Evolutionary conservation across 2,888 invertebrate species (phyloP), one percentile per base, ranked within the genome.

Genomic region (Pediacus dermestoides): DNA sequence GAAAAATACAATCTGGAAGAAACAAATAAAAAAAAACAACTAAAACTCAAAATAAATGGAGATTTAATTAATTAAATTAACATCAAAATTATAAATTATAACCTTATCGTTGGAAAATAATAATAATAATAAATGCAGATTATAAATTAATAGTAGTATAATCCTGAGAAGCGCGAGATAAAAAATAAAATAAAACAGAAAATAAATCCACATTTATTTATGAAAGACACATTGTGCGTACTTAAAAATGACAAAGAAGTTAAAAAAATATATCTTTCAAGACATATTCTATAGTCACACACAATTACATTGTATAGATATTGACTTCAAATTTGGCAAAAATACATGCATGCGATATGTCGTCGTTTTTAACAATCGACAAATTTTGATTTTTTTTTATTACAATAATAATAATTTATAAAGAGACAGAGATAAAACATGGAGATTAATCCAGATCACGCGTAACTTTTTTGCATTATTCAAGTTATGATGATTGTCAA

Each of bases 311-410:
- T 65, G 64, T 68, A 70, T 28, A 28, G 66, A 77, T 78, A 78
- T 78, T 78, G 78, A 78, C 78, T 78, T 77, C 74, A 71, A 66
- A 77, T 78, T 79, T 79, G 78, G 78, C 78, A 78, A 65, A 68
- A 9, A 23, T 28, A 28, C 61, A 60, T 63, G 61, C 61, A 64
- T 60, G 65, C 63, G 61, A 62, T 61, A 61, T 66, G 62, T 62
- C 57, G 10, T 23, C 23, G 9, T 23, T 7, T 23, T 4, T 23
- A 6, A 13, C 7, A 13, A 46, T 47, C 52, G 48, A 52, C n/a
- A 48, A 51, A 50, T 55, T 52, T 49, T 44, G 46, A 44, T 50
- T 42, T 28, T n/a, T n/a, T n/a, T n/a, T n/a, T 18, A 28, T 28
- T 28, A 28, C 26, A 38, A 31, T 52, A 46, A 47, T 38, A 39